Evolutionary conservation across 2,888 invertebrate genomes (phyloP).

Genomic region (Odontomyia ornata): DNA sequence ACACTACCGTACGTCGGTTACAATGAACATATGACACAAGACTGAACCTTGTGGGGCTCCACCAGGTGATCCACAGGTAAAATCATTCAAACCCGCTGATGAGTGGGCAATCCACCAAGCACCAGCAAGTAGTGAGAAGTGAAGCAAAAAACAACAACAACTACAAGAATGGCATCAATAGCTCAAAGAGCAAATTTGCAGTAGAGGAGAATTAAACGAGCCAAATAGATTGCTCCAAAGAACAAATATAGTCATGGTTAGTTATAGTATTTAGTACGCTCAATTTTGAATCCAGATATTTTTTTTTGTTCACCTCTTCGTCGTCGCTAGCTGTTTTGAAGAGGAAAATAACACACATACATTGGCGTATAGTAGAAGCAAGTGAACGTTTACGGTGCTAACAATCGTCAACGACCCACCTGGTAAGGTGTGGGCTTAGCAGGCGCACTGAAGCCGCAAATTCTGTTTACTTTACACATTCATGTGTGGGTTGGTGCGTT

Average conservation of each 20-base stretch:
- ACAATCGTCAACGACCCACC: constrained; percentile 17
- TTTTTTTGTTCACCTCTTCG: neutral
- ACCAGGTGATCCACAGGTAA: constrained; percentile 30
- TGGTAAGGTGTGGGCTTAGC: constrained; percentile 31
- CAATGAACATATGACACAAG: constrained; percentile 42
- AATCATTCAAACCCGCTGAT: neutral
- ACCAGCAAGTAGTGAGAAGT: neutral
- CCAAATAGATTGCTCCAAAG: constrained; percentile 19
- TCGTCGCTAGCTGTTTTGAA: neutral
- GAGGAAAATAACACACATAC: constrained; percentile 39
- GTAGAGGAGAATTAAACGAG: neutral
- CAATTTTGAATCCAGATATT: neutral
- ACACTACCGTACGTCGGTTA: constrained; percentile 7
- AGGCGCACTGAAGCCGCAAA: constrained; percentile 11
- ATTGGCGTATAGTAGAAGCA: neutral
- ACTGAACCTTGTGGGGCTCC: constrained; percentile 38
- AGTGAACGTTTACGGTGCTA: neutral
- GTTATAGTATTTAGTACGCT: constrained; percentile 22
- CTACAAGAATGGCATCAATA: neutral
- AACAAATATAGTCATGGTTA: constrained; percentile 31
- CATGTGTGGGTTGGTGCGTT: constrained; percentile 28
- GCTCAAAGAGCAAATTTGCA: neutral
- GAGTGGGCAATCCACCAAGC: neutral
- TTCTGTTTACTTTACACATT: constrained; percentile 10
- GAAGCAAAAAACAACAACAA: neutral